A percentile compares a stretch with the other conserved stretches of the same genome.
Conservation (phyloP, 2,113 vertebrate genomes). For the Sander lucioperca region DNA sequence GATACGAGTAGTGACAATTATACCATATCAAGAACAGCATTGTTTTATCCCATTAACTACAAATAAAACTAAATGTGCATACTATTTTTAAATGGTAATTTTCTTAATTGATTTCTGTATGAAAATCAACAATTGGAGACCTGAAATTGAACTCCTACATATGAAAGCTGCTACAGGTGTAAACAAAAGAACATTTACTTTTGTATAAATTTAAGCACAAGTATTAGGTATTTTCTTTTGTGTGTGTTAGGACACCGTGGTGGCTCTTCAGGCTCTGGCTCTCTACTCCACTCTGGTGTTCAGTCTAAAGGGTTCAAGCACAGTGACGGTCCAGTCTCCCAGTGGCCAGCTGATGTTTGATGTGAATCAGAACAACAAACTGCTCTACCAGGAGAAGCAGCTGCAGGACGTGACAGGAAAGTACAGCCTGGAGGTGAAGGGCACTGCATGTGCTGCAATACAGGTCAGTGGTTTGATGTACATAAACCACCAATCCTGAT, state of each 20-base stretch:
- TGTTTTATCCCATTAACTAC: constrained; percentile 70
- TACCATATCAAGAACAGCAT: too few relatives aligned
- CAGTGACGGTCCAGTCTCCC: constrained; percentile 75
- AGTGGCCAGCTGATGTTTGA: constrained; percentile 76
- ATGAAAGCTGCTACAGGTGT: neutral
- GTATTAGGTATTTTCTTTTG: neutral
- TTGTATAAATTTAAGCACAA: neutral
- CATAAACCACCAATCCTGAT: neutral
- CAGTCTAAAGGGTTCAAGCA: constrained; percentile 47
- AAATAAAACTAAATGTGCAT: constrained; percentile 11
- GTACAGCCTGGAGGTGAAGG: constrained; percentile 80
- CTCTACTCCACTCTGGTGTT: constrained; percentile 81
- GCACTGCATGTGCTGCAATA: constrained; percentile 80
- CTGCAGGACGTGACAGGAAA: constrained; percentile 76
- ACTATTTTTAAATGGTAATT: neutral
- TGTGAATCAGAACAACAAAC: constrained; percentile 84
- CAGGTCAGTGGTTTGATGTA: constrained; percentile 74
- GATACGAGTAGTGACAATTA: too few relatives aligned
- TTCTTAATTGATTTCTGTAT: neutral
- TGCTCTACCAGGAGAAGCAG: constrained; percentile 87
- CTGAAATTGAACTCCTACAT: constrained; percentile 37
- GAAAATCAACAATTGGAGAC: constrained; percentile 80
- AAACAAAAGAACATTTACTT: neutral
- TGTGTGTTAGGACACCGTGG: constrained; percentile 87
- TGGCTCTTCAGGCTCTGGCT: constrained; percentile 88